Base-by-base conservation (phyloP, 53 echinoderm and acorn worm species). In the Henricia sp. region DNA sequence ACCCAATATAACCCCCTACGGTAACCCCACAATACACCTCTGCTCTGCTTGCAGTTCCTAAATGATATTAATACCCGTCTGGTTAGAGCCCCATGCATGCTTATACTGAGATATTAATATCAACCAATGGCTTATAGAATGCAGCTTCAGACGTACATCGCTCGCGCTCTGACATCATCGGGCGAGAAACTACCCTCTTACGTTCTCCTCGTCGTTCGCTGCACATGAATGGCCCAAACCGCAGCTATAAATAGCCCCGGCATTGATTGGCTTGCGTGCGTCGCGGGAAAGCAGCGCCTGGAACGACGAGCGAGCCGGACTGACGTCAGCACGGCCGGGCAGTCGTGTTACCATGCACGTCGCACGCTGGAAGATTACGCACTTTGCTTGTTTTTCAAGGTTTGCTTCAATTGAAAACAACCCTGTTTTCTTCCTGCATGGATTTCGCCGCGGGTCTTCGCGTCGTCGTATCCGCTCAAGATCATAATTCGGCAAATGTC, bases 321-420 rank as follows among this genome's bases (percentile, higher is more conserved):
- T 80, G 80, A 80, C 80, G 80, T 80, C 80, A 80, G 64, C 32
- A 0, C 44, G 46, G 60, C 46, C 13, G 35, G 32, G 80, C 80
- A 80, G 64, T 80, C 80, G 80, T 80, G 80, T 63, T 63, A 48
- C 63, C 37, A 65, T 58, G 80, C 80, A 80, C 80, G 80, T 80
- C 64, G 46, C 28, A 5, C 80, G 44, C 44, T 9, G 20, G 44
- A 25, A 48, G 80, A 80, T 80, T 80, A 80, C 80, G 80, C 80
- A 80, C 64, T 64, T 46, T n/a, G n/a, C 24, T 43, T 60, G 62
- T 62, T 80, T 80, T 80, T 58, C 63, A 43, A 80, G 48, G 63
- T 40, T 29, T 23, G 20, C 11, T 48, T 63, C 44, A 80, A 80
- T 64, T 80, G 63, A 80, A 80, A 80, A 80, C 80, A 80, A 80